phyloP scores from a whole-genome alignment of 2,888 invertebrate species.

The Amaurobius ferox region DNA sequence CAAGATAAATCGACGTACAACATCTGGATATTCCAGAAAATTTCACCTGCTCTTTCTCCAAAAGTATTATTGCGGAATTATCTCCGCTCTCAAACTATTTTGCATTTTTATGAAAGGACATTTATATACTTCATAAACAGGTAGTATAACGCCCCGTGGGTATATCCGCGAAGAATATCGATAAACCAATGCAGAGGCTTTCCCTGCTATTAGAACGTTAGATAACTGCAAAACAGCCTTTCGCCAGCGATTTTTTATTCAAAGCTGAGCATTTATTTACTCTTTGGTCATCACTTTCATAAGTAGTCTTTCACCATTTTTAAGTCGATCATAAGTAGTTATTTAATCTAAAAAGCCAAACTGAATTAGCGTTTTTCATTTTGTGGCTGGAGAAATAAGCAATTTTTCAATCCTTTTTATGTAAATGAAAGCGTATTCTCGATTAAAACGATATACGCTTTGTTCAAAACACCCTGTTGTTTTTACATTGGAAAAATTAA shows the following conservation, averaged over 20 bases:
- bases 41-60: slow-evolving; percentile 56
- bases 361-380: neutral
- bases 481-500: neutral
- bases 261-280: neutral
- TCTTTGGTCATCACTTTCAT: neutral
- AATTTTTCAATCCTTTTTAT: neutral
- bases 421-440: slow-evolving; percentile 1
- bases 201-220: neutral
- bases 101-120: slow-evolving; percentile 65
- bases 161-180: slow-evolving; percentile 14
- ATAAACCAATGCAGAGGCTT: slow-evolving; percentile 36
- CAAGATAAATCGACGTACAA: slow-evolving; percentile 36
- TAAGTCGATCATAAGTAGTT: neutral
- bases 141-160: slow-evolving; percentile 18
- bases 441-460: neutral
- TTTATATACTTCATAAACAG: slow-evolving; percentile 56
- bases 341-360: neutral
- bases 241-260: neutral
- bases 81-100: slow-evolving; percentile 36
- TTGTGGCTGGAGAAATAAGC: neutral
- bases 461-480: neutral
- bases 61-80: slow-evolving; percentile 59
- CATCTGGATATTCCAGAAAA: slow-evolving; percentile 51
- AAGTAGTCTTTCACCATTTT: neutral
- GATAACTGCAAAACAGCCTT: neutral